Conservation (phyloP, 2,113 vertebrate genomes). For the Leucoraja erinaceus region DNA sequence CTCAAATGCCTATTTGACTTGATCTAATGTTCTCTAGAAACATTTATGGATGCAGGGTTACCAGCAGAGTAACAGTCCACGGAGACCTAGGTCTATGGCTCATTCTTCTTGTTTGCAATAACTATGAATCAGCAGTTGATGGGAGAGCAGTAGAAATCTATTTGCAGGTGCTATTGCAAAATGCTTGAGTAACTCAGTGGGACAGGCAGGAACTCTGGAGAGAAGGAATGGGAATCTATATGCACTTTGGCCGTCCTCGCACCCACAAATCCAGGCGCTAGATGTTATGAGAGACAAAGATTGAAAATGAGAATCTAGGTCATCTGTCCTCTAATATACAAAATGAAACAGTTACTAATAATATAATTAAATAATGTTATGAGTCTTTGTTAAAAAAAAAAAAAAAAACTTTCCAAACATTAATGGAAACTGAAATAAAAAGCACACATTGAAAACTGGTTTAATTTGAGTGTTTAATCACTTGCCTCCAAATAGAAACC, state of each 20-base stretch:
- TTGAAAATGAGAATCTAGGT: not conserved
- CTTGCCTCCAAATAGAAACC: not conserved
- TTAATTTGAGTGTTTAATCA: not conserved
- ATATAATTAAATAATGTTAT: not conserved
- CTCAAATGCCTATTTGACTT: not conserved
- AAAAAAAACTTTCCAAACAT: not conserved
- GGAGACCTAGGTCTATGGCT: not conserved
- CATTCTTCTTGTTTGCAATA: not conserved
- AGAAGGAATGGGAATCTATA: not conserved
- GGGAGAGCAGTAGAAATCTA: not conserved
- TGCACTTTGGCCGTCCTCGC: not conserved
- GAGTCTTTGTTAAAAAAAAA: not conserved
- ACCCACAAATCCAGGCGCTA: not conserved
- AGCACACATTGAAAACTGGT: not conserved
- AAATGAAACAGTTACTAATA: not conserved
- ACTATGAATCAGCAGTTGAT: not conserved
- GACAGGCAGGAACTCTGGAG: no score
- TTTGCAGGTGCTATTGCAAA: no score
- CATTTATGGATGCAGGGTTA: not conserved
- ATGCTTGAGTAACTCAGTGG: no score
- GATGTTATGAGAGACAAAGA: not conserved
- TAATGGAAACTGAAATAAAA: not conserved
- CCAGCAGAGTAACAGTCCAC: not conserved
- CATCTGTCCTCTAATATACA: not conserved
- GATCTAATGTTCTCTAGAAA: not conserved